These are phyloP conservation scores for Drosophila nigrodunni DNA, from an alignment of 1,140 invertebrate genomes.

Conservation along the genomic window DNA sequence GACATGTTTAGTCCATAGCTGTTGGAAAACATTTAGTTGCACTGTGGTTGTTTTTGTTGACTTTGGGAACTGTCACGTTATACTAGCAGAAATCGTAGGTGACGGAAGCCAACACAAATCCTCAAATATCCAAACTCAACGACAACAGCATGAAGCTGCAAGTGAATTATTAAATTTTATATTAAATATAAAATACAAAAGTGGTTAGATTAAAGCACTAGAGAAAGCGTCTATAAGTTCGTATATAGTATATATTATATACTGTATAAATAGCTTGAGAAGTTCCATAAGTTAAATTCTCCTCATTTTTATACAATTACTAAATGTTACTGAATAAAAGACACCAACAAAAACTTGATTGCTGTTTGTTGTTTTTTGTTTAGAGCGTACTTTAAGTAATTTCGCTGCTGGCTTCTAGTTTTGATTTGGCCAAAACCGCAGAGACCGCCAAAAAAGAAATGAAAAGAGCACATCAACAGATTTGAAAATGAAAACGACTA, in stretches of 20 bases:
- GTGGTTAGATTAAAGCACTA: too few species aligned
- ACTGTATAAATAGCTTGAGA: too few species aligned
- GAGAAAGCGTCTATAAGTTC: too few species aligned
- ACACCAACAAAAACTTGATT: too few species aligned
- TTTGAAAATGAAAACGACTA: conserved; percentile 8
- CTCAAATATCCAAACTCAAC: neutral
- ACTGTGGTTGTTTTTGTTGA: conserved; percentile 22
- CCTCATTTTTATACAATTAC: too few species aligned
- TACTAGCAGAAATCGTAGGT: conserved; percentile 8
- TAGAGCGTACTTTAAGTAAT: too few species aligned
- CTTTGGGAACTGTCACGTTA: conserved; percentile 30
- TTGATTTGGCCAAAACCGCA: neutral
- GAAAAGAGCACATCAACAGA: conserved; percentile 8
- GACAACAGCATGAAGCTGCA: conserved; percentile 6
- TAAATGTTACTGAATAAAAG: too few species aligned
- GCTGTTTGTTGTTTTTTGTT: too few species aligned
- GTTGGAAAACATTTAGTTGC: neutral
- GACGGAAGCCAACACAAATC: conserved; percentile 12
- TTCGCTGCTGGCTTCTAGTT: too few species aligned
- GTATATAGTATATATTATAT: too few species aligned
- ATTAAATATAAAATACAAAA: neutral
- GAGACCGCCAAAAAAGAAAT: neutral
- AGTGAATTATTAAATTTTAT: neutral
- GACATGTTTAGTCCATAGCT: conserved; percentile 1
- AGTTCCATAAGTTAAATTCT: too few species aligned